A percentile compares a stretch with the other conserved stretches of the same genome.
Evolutionary conservation across 2,888 invertebrate species (phyloP).

Genomic region (Andricus curvator): DNA sequence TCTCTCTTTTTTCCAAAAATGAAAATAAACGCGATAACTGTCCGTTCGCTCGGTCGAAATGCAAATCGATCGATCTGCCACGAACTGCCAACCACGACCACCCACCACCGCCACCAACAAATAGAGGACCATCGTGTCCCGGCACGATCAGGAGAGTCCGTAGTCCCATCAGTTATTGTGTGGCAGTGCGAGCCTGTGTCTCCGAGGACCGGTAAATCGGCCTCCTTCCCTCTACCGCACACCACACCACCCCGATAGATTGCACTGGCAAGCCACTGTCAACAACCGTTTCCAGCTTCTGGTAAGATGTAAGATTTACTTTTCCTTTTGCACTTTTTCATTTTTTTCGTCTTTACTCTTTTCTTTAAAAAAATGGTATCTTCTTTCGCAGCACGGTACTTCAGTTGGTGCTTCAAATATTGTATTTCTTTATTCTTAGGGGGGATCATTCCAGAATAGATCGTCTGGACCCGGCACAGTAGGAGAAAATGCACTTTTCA

Average conservation of each 20-base stretch:
- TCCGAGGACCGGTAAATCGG: slow-evolving; percentile 78
- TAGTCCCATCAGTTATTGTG: slow-evolving; percentile 78
- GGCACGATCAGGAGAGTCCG: slow-evolving; percentile 72
- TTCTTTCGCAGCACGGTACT: slow-evolving; percentile 15
- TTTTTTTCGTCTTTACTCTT: slow-evolving; percentile 58
- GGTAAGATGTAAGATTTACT: slow-evolving; percentile 76
- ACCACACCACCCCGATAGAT: slow-evolving; percentile 77
- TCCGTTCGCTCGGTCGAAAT: slow-evolving; percentile 75
- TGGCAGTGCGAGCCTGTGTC: slow-evolving; percentile 78
- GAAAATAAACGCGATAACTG: slow-evolving; percentile 49
- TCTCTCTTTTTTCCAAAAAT: slow-evolving; percentile 53
- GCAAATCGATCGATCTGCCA: slow-evolving; percentile 62
- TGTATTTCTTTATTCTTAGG: neutral
- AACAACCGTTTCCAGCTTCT: slow-evolving; percentile 72
- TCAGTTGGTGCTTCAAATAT: slow-evolving; percentile 13
- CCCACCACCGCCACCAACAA: slow-evolving; percentile 62
- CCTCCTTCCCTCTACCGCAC: slow-evolving; percentile 77
- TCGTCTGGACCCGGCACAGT: no score
- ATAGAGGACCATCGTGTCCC: slow-evolving; percentile 56
- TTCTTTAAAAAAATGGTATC: slow-evolving; percentile 19
- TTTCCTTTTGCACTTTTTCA: slow-evolving; percentile 53
- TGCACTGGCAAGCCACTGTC: slow-evolving; percentile 73
- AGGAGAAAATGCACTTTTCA: no score
- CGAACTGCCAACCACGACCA: slow-evolving; percentile 63
- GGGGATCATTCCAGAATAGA: no score